Conservation (phyloP, 2,888 invertebrate genomes). For the Andrena praecox region DNA sequence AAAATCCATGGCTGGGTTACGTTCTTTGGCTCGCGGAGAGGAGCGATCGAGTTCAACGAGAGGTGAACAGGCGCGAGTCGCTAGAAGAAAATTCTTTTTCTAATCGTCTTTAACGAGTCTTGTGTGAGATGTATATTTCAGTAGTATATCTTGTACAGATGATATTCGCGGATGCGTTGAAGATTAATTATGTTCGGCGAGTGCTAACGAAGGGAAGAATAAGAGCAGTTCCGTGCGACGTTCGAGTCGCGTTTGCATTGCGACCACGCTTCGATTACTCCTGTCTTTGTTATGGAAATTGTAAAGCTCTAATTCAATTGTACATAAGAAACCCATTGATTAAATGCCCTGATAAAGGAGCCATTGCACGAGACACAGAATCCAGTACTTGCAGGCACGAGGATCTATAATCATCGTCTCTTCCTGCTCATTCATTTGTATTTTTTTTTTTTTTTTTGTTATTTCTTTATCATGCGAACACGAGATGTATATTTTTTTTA, state of each 20-base stretch:
- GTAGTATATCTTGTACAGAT: constrained; percentile 70
- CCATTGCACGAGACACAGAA: constrained; percentile 55
- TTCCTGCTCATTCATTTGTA: constrained; percentile 51
- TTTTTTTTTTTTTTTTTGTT: constrained; percentile 60
- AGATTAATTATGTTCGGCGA: constrained; percentile 53
- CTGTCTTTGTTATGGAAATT: constrained; percentile 55
- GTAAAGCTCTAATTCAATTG: constrained; percentile 76
- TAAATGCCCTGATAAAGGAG: constrained; percentile 56
- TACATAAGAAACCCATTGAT: constrained; percentile 75
- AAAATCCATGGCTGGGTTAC: constrained; percentile 78
- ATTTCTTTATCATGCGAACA: constrained; percentile 50
- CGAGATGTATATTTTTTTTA: constrained; percentile 71
- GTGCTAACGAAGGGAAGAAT: constrained; percentile 27
- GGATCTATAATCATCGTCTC: constrained; percentile 48
- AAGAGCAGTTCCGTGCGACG: constrained; percentile 64
- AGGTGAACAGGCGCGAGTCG: constrained; percentile 4
- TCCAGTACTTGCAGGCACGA: constrained; percentile 57
- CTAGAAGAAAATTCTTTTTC: constrained; percentile 46
- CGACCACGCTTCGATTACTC: constrained; percentile 47
- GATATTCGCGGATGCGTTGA: constrained; percentile 63
- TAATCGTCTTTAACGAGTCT: constrained; percentile 66
- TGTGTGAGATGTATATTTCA: constrained; percentile 73
- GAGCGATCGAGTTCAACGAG: constrained; percentile 45
- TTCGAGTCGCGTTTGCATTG: constrained; percentile 58
- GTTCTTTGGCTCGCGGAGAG: constrained; percentile 38